Percentiles rank a stretch among this genome's conserved stretches.
phyloP scores from a whole-genome alignment of 2,113 vertebrate species.

The Periophthalmodon schlosseri region DNA sequence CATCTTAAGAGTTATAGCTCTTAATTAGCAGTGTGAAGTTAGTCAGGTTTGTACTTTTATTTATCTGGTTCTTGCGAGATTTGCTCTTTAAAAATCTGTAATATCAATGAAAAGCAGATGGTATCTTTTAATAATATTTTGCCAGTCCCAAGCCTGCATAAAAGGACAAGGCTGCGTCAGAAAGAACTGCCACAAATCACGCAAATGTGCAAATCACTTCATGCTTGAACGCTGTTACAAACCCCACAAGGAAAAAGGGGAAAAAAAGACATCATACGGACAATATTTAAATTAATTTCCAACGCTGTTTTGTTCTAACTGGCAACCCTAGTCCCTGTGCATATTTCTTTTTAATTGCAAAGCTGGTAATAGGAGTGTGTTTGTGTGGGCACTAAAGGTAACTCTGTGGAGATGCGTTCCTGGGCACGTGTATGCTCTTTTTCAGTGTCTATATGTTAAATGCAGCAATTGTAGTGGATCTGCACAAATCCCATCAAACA shows the following conservation, averaged over 20 bases:
- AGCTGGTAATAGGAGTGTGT: neutral
- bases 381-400: conserved; percentile 8
- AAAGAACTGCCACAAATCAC: neutral
- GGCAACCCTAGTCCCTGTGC: neutral
- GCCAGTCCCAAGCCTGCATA: neutral
- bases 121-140: neutral
- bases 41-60: too few relatives aligned
- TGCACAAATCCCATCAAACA: conserved; percentile 76
- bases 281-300: neutral
- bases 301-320: neutral
- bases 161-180: neutral
- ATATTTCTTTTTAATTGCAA: neutral
- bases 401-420: conserved; percentile 17
- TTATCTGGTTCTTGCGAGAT: neutral
- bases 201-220: neutral
- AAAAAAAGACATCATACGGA: neutral
- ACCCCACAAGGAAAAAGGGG: neutral
- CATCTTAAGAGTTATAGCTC: neutral
- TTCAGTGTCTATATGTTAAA: conserved; percentile 31
- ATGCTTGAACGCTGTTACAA: neutral
- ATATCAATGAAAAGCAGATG: neutral
- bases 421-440: conserved; percentile 20
- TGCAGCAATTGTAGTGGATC: conserved; percentile 55
- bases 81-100: neutral
- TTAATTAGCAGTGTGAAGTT: neutral